Conservation (phyloP, 35 echinoderm and acorn worm species). For the Apostichopus californicus region DNA sequence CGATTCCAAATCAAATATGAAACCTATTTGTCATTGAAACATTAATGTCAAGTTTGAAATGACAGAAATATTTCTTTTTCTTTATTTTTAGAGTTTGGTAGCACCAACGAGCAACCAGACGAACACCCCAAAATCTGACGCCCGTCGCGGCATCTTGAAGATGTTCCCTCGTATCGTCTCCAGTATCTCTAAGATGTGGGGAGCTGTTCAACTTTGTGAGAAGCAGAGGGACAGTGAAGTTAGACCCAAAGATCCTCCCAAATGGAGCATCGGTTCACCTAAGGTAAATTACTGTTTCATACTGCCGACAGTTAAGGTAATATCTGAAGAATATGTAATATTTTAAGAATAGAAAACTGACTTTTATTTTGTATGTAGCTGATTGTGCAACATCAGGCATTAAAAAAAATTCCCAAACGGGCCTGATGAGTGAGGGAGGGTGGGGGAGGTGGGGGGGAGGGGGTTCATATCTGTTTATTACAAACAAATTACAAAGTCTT, state of each 20-base stretch:
- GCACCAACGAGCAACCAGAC: slow-evolving; percentile 69
- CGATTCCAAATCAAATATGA: too few relatives aligned
- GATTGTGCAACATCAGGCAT: too few relatives aligned
- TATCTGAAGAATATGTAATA: too few relatives aligned
- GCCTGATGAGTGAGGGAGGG: too few relatives aligned
- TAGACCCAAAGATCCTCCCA: slow-evolving; percentile 66
- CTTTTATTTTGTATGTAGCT: too few relatives aligned
- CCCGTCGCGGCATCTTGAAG: slow-evolving; percentile 82
- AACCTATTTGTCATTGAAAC: too few relatives aligned
- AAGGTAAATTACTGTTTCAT: slow-evolving; percentile 60
- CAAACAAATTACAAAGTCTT: too few relatives aligned
- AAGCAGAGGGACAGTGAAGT: slow-evolving; percentile 60
- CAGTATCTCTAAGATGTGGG: slow-evolving; percentile 87
- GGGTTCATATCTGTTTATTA: too few relatives aligned
- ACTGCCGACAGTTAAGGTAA: too few relatives aligned
- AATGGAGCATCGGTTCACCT: slow-evolving; percentile 83
- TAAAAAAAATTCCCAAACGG: too few relatives aligned
- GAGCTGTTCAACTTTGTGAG: slow-evolving; percentile 78
- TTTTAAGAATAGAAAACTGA: too few relatives aligned
- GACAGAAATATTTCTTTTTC: background rate
- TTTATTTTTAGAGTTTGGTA: slow-evolving; percentile 62
- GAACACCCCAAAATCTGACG: slow-evolving; percentile 82
- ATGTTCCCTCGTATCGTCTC: slow-evolving; percentile 93
- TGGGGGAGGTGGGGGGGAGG: too few relatives aligned
- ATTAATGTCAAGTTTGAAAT: background rate